Conservation (phyloP, 2,888 invertebrate genomes). For the Andrena bicolor region DNA sequence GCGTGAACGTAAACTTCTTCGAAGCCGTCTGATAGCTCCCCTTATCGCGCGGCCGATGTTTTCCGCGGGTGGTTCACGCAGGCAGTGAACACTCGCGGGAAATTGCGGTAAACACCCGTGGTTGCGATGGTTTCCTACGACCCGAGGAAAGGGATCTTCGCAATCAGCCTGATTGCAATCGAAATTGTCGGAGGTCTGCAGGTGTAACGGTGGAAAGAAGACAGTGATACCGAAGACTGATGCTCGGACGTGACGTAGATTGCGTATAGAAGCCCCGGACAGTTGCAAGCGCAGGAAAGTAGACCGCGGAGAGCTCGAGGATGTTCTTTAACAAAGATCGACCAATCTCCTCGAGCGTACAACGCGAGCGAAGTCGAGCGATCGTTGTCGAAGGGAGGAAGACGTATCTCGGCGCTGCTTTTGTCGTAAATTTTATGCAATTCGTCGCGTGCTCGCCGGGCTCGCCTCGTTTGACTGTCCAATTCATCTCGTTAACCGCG, state of each 20-base stretch:
- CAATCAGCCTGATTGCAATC: too few species aligned
- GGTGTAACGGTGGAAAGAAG: too few species aligned
- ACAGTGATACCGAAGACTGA: too few species aligned
- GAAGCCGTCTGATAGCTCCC: conserved; percentile 27
- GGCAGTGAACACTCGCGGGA: not conserved
- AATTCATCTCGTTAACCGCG: conserved; percentile 51
- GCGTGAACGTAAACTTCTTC: conserved; percentile 28
- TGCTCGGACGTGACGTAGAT: too few species aligned
- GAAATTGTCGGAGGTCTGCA: too few species aligned
- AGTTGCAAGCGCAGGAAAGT: too few species aligned
- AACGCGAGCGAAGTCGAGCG: not conserved
- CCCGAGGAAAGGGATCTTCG: too few species aligned
- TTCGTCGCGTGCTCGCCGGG: conserved; percentile 10
- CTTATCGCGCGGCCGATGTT: conserved; percentile 31
- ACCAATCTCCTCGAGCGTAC: too few species aligned
- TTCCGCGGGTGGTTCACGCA: conserved; percentile 4
- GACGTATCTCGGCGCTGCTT: conserved; percentile 12
- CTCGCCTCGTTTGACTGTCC: conserved; percentile 44
- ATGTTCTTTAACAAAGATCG: too few species aligned
- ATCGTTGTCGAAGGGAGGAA: conserved; percentile 4
- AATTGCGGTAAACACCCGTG: not conserved
- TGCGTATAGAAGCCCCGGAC: too few species aligned
- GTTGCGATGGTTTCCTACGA: not conserved
- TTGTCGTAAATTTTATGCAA: conserved; percentile 28
- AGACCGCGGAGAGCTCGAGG: too few species aligned